Conservation (phyloP, 2,797 vertebrate species). For the Diplodus sargus region DNA sequence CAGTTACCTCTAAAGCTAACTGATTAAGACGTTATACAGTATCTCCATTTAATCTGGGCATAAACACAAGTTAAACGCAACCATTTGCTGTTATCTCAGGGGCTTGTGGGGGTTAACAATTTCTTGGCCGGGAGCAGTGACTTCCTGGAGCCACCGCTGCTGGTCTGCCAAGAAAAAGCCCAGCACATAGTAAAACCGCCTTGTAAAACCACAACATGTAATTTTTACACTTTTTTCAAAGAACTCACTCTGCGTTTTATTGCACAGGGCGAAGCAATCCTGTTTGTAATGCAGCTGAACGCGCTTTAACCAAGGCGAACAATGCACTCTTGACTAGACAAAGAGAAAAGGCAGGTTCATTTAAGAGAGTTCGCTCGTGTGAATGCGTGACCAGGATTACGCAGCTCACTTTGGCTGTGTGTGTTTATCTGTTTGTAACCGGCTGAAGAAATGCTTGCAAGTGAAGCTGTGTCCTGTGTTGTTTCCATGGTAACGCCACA, state of each 20-base stretch:
- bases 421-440: constrained; percentile 14
- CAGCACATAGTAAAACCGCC: neutral
- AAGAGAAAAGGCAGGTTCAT: neutral
- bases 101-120: too few relatives aligned
- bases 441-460: constrained; percentile 15
- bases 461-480: constrained; percentile 10
- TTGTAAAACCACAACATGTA: neutral
- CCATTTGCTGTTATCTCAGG: too few relatives aligned
- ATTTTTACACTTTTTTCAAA: neutral
- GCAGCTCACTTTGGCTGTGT: neutral
- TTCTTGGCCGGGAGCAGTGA: neutral
- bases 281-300: neutral
- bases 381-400: neutral
- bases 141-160: neutral
- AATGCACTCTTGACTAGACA: neutral
- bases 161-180: neutral
- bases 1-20: too few relatives aligned
- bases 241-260: neutral
- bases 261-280: neutral
- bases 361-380: neutral
- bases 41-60: too few relatives aligned
- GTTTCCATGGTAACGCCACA: constrained; percentile 67
- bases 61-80: too few relatives aligned
- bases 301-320: neutral
- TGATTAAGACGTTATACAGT: too few relatives aligned